Evolutionary conservation across 1,140 invertebrate genomes (phyloP).

Genomic region (Pseudomyrmex gracilis): DNA sequence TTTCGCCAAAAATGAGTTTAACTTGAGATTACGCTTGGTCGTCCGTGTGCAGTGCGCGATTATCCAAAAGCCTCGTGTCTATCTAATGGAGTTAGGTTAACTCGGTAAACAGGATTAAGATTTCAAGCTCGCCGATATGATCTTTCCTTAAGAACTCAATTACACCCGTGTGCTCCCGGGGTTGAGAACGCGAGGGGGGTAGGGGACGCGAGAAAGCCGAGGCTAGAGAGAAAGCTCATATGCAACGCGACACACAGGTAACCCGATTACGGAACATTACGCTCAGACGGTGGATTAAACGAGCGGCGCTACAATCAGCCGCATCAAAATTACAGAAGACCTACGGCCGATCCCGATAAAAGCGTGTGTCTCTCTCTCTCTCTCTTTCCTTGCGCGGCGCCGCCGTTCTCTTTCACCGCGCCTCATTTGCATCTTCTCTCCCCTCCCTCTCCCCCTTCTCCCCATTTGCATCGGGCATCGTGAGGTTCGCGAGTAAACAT

Average conservation of each 20-base stretch:
- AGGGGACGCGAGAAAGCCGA: too few relatives aligned
- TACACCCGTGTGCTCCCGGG: slow-evolving; percentile 47
- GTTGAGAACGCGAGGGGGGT: not conserved
- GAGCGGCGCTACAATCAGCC: slow-evolving; percentile 37
- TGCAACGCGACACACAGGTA: slow-evolving; percentile 53
- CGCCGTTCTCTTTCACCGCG: slow-evolving; percentile 36
- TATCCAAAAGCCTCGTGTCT: slow-evolving; percentile 65
- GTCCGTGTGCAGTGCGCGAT: slow-evolving; percentile 57
- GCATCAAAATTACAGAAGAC: slow-evolving; percentile 57
- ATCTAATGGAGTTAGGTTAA: slow-evolving; percentile 70
- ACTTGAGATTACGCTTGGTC: slow-evolving; percentile 22
- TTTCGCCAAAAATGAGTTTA: slow-evolving; percentile 41
- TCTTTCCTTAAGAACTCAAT: slow-evolving; percentile 74
- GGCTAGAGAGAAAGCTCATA: slow-evolving; percentile 20
- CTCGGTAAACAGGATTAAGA: slow-evolving; percentile 73
- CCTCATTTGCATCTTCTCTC: slow-evolving; percentile 35
- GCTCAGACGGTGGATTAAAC: slow-evolving; percentile 47
- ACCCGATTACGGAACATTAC: slow-evolving; percentile 53
- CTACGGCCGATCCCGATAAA: slow-evolving; percentile 53
- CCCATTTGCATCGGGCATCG: slow-evolving; percentile 53
- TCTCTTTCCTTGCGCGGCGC: too few relatives aligned
- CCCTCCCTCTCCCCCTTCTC: too few relatives aligned
- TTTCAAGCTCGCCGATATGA: slow-evolving; percentile 71
- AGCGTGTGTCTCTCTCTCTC: slow-evolving; percentile 4
- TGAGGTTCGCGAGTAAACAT: slow-evolving; percentile 55